Conservation (phyloP, 2,797 vertebrate genomes). For the Ctenochaetus hawaiiensis region DNA sequence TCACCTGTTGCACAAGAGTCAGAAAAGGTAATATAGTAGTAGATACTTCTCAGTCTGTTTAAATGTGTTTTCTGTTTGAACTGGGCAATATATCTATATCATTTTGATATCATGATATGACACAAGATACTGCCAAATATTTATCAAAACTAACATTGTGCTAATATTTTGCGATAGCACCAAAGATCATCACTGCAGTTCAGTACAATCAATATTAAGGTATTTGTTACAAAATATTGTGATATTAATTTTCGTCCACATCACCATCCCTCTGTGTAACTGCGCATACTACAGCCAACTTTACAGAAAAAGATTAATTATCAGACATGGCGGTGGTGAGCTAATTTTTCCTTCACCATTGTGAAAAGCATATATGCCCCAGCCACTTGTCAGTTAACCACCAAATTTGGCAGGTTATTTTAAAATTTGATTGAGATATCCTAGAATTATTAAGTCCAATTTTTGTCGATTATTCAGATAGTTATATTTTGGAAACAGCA, state of each 20-base stretch:
- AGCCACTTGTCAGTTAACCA: fast-evolving
- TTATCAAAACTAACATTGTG: too few species aligned
- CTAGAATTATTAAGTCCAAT: background rate
- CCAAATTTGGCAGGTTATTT: background rate
- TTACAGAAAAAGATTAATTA: background rate
- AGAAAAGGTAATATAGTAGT: conserved; percentile 52
- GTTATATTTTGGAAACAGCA: background rate
- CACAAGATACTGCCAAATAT: too few species aligned
- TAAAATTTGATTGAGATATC: background rate
- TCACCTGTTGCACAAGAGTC: conserved; percentile 44
- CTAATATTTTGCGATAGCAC: too few species aligned
- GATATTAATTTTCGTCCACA: too few species aligned
- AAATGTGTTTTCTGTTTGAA: background rate
- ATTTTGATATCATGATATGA: too few species aligned
- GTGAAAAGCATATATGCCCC: background rate
- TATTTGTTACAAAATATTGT: too few species aligned
- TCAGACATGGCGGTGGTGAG: background rate
- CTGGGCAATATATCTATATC: too few species aligned
- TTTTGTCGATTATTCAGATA: background rate
- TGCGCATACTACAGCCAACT: too few species aligned
- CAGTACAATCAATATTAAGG: too few species aligned
- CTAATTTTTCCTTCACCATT: background rate
- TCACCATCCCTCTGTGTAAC: too few species aligned
- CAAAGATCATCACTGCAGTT: too few species aligned
- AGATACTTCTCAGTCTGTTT: background rate